A percentile compares a stretch with the other conserved stretches of the same genome.
Evolutionary conservation across 2,113 vertebrate species (phyloP).

Genomic region (Podiceps cristatus): DNA sequence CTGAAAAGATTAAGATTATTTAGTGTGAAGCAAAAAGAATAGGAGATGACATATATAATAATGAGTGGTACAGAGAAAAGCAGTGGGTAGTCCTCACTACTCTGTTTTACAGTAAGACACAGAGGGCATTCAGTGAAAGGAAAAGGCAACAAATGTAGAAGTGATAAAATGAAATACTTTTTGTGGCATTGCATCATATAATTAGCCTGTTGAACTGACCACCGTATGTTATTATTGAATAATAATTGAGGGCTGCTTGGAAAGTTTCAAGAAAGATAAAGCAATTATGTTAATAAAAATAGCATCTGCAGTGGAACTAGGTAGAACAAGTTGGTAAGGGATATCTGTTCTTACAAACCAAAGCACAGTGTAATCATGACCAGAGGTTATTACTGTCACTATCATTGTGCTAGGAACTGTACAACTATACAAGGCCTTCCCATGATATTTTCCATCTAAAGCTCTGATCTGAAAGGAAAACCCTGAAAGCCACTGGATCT

Average conservation of each 20-base stretch:
- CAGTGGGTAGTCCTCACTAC: neutral
- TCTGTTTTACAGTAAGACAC: conserved; percentile 1
- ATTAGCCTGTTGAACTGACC: conserved; percentile 72
- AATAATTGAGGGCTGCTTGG: conserved; percentile 56
- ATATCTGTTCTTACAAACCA: neutral
- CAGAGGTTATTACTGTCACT: neutral
- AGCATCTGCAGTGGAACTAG: neutral
- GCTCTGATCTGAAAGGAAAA: neutral
- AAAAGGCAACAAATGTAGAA: conserved; percentile 27
- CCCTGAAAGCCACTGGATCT: neutral
- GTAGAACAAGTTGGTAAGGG: neutral
- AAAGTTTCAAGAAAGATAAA: conserved; percentile 60
- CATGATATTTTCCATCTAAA: neutral
- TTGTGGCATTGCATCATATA: conserved; percentile 43
- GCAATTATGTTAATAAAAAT: conserved; percentile 41
- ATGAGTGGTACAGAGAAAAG: conserved; percentile 41
- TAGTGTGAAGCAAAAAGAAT: conserved; percentile 61
- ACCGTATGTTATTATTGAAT: conserved; percentile 51
- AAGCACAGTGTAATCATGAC: neutral
- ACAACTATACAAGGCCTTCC: neutral
- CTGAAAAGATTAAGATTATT: conserved; percentile 59
- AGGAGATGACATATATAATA: conserved; percentile 54
- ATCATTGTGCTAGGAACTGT: neutral
- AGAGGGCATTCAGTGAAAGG: conserved; percentile 40
- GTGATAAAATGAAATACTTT: conserved; percentile 56